Conservation (phyloP, 2,888 invertebrate genomes). For the Cephus nigrinus region DNA sequence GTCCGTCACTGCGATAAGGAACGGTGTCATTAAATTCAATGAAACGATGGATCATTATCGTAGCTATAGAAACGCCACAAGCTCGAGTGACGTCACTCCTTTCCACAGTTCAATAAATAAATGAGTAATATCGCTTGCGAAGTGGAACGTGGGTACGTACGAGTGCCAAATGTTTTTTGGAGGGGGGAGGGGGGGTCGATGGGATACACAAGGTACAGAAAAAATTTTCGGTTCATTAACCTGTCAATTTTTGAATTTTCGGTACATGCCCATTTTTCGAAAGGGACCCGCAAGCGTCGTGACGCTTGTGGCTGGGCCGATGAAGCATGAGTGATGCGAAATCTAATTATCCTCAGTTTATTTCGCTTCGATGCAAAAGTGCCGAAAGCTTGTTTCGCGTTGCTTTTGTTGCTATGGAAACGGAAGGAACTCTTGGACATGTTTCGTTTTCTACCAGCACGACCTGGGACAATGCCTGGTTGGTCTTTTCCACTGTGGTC, state of each 20-base stretch:
- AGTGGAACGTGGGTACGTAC: neutral
- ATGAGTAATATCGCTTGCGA: neutral
- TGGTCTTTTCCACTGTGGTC: neutral
- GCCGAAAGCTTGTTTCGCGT: neutral
- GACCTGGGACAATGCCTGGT: neutral
- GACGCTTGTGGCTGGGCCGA: neutral
- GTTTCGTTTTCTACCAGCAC: neutral
- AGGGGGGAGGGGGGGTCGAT: neutral
- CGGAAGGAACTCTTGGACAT: slow-evolving; percentile 1
- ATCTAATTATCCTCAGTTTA: slow-evolving; percentile 49
- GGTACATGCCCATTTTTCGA: slow-evolving; percentile 2
- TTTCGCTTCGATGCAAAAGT: slow-evolving; percentile 35
- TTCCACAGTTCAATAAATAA: neutral
- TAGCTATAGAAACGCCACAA: neutral
- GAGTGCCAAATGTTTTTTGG: neutral
- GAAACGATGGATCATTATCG: slow-evolving; percentile 36
- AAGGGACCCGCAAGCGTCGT: neutral
- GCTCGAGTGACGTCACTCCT: neutral
- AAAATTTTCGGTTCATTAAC: slow-evolving; percentile 29
- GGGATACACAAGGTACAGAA: neutral
- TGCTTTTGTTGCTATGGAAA: neutral
- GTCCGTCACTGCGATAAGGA: neutral
- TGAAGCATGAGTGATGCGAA: neutral
- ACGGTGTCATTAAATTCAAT: slow-evolving; percentile 53
- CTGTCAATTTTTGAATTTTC: slow-evolving; percentile 28